Conservation (phyloP, 2,888 invertebrate species). For the Tipula vernalis region DNA sequence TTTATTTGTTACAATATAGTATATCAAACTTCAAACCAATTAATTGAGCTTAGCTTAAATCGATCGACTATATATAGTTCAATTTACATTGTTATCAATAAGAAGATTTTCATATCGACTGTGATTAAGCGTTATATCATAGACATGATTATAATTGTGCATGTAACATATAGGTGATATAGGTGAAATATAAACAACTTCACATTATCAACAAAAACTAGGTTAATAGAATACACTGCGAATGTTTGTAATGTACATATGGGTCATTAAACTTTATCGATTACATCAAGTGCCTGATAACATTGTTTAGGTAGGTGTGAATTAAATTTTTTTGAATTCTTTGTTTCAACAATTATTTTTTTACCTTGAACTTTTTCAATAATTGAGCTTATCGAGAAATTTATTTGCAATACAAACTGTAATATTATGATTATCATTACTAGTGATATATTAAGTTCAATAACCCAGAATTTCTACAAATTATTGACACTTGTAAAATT, state of each 20-base stretch:
- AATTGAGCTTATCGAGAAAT: not conserved
- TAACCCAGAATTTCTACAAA: too few species aligned
- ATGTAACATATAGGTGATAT: not conserved
- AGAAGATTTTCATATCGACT: not conserved
- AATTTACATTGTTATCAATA: not conserved
- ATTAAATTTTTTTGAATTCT: not conserved
- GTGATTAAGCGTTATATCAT: not conserved
- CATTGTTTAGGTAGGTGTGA: not conserved
- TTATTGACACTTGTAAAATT: too few species aligned
- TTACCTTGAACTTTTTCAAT: not conserved
- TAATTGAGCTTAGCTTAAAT: not conserved
- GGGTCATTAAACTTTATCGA: not conserved
- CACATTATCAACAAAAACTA: not conserved
- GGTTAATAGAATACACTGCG: not conserved
- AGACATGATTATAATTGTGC: not conserved
- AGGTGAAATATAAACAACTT: not conserved
- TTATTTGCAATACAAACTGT: not conserved
- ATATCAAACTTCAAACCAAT: not conserved
- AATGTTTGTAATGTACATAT: not conserved
- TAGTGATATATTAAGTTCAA: too few species aligned
- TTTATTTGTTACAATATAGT: not conserved
- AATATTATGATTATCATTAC: not conserved
- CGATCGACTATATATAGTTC: not conserved
- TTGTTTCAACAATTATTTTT: not conserved
- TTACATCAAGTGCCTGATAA: not conserved